A percentile compares a stretch with the other conserved stretches of the same genome.
Evolutionary conservation across 2,888 invertebrate genomes (phyloP).

Genomic region (Drosophila formosana): DNA sequence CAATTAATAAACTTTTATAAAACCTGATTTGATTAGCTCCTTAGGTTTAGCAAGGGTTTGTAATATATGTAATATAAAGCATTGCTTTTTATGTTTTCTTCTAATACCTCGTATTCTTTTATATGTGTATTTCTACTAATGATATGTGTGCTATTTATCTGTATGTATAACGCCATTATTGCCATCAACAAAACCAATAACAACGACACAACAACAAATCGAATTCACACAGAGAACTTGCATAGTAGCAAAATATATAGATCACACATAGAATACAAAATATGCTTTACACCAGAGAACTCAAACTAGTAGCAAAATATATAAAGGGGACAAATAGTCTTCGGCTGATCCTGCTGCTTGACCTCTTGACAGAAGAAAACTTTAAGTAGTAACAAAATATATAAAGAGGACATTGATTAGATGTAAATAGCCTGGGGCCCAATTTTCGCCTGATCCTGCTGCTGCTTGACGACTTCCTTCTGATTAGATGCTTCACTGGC

Average conservation of each 20-base stretch:
- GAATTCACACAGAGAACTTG: neutral
- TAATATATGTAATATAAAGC: conserved; percentile 5
- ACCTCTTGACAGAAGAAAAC: neutral
- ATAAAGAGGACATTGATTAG: conserved; percentile 5
- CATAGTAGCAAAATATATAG: too few relatives aligned
- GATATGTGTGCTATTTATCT: conserved; percentile 11
- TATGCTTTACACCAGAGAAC: neutral
- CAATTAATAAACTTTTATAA: neutral
- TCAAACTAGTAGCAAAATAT: conserved; percentile 2
- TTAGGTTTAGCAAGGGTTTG: conserved; percentile 10
- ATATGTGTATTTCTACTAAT: neutral
- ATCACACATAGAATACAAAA: conserved; percentile 12
- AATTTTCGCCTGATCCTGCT: conserved; percentile 9
- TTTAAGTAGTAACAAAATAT: conserved; percentile 3
- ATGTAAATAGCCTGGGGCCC: neutral
- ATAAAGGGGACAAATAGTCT: conserved; percentile 8
- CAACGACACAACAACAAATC: conserved; percentile 22
- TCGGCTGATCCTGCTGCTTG: conserved; percentile 14
- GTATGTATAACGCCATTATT: conserved; percentile 15
- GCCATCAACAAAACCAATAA: conserved; percentile 38
- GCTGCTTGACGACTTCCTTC: conserved; percentile 8
- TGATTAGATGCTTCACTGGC: neutral
- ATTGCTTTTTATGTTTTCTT: conserved; percentile 11
- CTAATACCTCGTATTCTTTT: neutral
- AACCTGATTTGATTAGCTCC: neutral